Conservation (phyloP, 2,888 invertebrate species). For the Amiota communis region DNA sequence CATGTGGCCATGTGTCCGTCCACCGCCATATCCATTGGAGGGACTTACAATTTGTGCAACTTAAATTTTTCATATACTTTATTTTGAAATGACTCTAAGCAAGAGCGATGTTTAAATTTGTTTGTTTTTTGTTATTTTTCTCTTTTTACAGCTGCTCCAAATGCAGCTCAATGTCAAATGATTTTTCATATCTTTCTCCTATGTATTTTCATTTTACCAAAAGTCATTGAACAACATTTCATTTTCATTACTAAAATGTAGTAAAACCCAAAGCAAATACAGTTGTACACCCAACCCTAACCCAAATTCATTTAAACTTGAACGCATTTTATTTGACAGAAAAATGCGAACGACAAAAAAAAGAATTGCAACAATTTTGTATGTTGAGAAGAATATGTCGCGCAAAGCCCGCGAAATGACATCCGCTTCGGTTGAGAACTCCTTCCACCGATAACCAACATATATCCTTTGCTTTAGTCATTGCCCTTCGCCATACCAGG, state of each 20-base stretch:
- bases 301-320: not conserved
- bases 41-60: constrained; percentile 19
- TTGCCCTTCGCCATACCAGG: not conserved
- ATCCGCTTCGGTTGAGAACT: constrained; percentile 12
- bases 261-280: not conserved
- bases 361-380: constrained; percentile 20
- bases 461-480: not conserved
- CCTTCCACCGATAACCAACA: not conserved
- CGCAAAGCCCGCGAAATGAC: constrained; percentile 24
- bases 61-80: not conserved
- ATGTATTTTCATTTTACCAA: constrained; percentile 4
- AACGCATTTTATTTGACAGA: constrained; percentile 14
- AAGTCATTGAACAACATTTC: constrained; percentile 13
- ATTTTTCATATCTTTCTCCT: not conserved
- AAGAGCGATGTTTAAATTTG: not conserved
- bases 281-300: not conserved
- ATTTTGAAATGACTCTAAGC: not conserved
- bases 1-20: not conserved
- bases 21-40: not conserved
- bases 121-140: not conserved
- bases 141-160: not conserved
- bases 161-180: not conserved
- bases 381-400: constrained; percentile 22
- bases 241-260: constrained; percentile 5
- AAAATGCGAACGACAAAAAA: not conserved